Evolutionary conservation across 1,140 invertebrate species (phyloP), one percentile per base, ranked within the genome.

Genomic region (Whitmania pigra): DNA sequence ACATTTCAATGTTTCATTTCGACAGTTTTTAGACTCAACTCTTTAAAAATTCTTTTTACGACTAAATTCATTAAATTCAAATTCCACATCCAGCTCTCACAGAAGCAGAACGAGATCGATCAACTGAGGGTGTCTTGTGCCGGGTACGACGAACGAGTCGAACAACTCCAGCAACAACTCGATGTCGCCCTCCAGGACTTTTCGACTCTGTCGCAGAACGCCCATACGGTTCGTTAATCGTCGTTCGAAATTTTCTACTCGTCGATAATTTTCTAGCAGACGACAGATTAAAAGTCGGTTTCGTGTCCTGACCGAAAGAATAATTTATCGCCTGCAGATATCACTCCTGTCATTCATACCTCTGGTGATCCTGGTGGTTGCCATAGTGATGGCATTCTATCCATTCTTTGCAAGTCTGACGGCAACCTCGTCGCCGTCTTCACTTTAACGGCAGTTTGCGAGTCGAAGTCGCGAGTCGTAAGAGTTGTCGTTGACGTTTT

Each of bases 311-410:
- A 3, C 2, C 29, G 11, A 18, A 63, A 63, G 5, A 25, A 22
- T 17, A 25, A 25, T 63, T 54, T 54, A 25, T 76, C 25, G 77
- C 72, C 76, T 78, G 49, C 78, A 83, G 82, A 72, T 81, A 36
- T 82, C 81, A n/a, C 79, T 81, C 40, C 77, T 76, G 71, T 81
- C 81, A 53, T 78, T 81, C 72, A 78, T 83, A 71, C 83, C 83
- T 60, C 74, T 84, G 55, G 72, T 84, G 72, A 78, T 84, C 75
- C 75, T 84, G 69, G 75, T 82, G 69, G 78, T 83, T 72, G 80
- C 80, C 53, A 75, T 83, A 53, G 72, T 83, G 29, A 75, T 83
- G 75, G 82, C 80, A 63, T 75, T 84, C 40, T 82, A 83, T 75
- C 82, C 81, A 25, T 78, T 75, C 15, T 75, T 83, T 66, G 78